Evolutionary conservation across 2,888 invertebrate genomes (phyloP).

Genomic region (Drosophila basisetae): DNA sequence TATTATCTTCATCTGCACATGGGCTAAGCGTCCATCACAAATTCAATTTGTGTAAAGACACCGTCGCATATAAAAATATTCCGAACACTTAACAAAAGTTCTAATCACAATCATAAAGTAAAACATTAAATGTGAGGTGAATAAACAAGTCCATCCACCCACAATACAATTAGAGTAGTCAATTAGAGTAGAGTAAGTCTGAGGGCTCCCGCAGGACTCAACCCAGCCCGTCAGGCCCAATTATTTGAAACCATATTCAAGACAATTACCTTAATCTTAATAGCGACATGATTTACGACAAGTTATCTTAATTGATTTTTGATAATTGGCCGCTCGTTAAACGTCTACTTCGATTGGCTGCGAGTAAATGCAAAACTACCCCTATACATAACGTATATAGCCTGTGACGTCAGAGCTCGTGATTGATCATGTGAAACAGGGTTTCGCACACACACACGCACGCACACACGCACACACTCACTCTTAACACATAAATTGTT

Average conservation of each 20-base stretch:
- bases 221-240: slow-evolving; percentile 22
- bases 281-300: slow-evolving; percentile 66
- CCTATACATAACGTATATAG: slow-evolving; percentile 1
- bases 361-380: slow-evolving; percentile 41
- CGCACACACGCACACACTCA: slow-evolving; percentile 2
- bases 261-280: slow-evolving; percentile 72
- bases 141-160: slow-evolving; percentile 4
- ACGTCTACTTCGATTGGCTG: slow-evolving; percentile 41
- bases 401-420: slow-evolving; percentile 79
- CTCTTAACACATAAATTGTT: slow-evolving; percentile 30
- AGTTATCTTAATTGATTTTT: slow-evolving; percentile 77
- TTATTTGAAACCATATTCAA: slow-evolving; percentile 57
- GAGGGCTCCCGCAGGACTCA: slow-evolving; percentile 9
- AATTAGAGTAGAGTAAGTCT: background rate
- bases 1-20: background rate
- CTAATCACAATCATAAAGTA: slow-evolving; percentile 19
- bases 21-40: slow-evolving; percentile 2
- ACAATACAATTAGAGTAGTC: slow-evolving; percentile 10
- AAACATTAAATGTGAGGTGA: background rate
- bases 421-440: slow-evolving; percentile 76
- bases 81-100: slow-evolving; percentile 6
- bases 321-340: slow-evolving; percentile 66
- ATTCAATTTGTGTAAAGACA: slow-evolving; percentile 3
- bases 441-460: slow-evolving; percentile 9
- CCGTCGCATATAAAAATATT: background rate